A percentile compares a stretch with the other conserved stretches of the same genome.
phyloP scores from a whole-genome alignment of 2,113 vertebrate genomes.

The Xenus cinereus region DNA sequence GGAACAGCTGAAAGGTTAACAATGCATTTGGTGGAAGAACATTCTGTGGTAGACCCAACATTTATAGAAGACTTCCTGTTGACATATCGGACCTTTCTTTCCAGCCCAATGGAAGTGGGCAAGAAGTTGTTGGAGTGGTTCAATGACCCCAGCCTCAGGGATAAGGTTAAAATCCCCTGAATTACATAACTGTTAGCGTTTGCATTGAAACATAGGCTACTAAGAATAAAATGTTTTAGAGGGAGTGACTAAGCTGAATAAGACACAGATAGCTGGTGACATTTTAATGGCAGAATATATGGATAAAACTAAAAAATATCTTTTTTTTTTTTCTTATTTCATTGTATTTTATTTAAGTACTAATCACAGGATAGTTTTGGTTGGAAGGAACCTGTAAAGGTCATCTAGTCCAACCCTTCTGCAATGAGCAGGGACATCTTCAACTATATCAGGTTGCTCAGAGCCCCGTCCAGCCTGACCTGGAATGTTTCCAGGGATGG shows the following conservation, averaged over 20 bases:
- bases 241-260: background rate
- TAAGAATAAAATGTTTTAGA: background rate
- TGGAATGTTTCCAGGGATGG: background rate
- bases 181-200: background rate
- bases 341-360: background rate
- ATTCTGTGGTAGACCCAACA: conserved; percentile 97
- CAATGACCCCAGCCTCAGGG: conserved; percentile 99
- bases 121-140: conserved; percentile 99
- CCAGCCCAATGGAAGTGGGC: conserved; percentile 98
- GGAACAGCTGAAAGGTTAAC: conserved; percentile 94
- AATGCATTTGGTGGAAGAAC: conserved; percentile 98
- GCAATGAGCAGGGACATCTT: background rate
- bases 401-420: background rate
- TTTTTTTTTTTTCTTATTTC: background rate
- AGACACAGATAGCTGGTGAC: background rate
- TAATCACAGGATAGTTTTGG: background rate
- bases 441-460: background rate
- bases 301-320: background rate
- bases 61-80: conserved; percentile 98
- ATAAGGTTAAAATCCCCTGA: conserved; percentile 84
- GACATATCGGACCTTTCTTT: conserved; percentile 97
- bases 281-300: background rate
- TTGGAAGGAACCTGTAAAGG: background rate
- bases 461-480: background rate
- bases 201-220: background rate